Evolutionary conservation across 2,797 vertebrate species (phyloP).

Genomic region (Tragelaphus oryx): DNA sequence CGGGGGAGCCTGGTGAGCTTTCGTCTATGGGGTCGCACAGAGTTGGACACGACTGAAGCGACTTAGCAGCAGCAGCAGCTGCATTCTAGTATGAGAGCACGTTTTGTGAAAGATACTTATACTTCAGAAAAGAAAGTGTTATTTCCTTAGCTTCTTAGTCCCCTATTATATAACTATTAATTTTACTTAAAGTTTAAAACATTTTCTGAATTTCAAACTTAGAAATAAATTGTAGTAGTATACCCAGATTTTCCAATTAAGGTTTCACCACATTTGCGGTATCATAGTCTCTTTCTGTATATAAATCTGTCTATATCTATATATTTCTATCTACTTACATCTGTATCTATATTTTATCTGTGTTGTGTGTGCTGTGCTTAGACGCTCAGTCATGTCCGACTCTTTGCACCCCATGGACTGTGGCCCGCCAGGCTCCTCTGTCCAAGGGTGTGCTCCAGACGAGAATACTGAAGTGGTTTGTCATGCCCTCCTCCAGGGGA

Average conservation of each 20-base stretch:
- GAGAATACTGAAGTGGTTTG: not conserved
- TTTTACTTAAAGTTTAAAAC: not conserved
- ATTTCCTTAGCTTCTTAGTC: not conserved
- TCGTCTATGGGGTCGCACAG: no score
- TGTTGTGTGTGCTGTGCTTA: not conserved
- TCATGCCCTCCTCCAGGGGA: not conserved
- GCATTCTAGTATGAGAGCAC: not conserved
- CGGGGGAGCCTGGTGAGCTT: no score
- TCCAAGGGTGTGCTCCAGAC: not conserved
- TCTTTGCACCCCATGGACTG: not conserved
- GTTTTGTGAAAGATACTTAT: not conserved
- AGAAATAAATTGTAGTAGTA: not conserved
- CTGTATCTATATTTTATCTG: not conserved
- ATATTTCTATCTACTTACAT: not conserved
- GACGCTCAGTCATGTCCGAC: fast-evolving
- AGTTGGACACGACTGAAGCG: no score
- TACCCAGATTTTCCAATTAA: not conserved
- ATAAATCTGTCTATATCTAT: not conserved
- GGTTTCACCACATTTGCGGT: not conserved
- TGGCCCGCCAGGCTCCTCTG: not conserved
- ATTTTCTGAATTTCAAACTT: not conserved
- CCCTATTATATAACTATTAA: not conserved
- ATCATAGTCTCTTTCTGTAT: not conserved
- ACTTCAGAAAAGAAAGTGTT: not conserved
- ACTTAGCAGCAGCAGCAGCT: no score